phyloP scores from a whole-genome alignment of 2,888 invertebrate species.

The Synergus japonicus region DNA sequence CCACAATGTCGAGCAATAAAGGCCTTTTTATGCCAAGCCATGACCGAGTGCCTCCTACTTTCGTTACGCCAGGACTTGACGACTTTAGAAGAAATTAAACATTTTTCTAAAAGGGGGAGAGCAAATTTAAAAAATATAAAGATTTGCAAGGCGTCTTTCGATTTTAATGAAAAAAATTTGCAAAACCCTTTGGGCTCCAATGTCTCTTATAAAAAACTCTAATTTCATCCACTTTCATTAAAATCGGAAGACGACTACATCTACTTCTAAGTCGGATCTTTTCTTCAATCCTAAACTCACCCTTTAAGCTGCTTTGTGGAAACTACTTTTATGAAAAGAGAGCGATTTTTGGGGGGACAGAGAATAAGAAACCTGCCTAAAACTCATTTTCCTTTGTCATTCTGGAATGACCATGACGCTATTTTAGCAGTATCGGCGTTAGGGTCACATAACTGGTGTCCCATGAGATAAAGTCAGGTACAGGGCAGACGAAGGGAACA shows the following conservation, averaged over 20 bases:
- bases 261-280: neutral
- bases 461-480: conserved; percentile 54
- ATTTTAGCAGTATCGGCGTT: conserved; percentile 41
- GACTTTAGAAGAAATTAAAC: neutral
- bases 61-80: conserved; percentile 42
- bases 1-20: conserved; percentile 72
- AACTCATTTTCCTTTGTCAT: conserved; percentile 6
- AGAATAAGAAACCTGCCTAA: neutral
- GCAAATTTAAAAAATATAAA: no score
- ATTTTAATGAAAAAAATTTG: no score
- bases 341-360: neutral
- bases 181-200: no score
- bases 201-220: no score
- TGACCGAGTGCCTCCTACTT: conserved; percentile 67
- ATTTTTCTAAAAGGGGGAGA: neutral
- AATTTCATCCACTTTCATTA: neutral
- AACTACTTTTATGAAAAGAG: neutral
- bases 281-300: neutral
- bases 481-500: conserved; percentile 65
- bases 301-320: neutral
- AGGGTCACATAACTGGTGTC: conserved; percentile 51
- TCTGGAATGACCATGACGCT: conserved; percentile 37
- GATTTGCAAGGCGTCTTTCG: no score
- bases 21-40: conserved; percentile 69
- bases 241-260: neutral